Base-by-base conservation (phyloP, 1,140 invertebrate genomes). In the Conus betulinus region DNA sequence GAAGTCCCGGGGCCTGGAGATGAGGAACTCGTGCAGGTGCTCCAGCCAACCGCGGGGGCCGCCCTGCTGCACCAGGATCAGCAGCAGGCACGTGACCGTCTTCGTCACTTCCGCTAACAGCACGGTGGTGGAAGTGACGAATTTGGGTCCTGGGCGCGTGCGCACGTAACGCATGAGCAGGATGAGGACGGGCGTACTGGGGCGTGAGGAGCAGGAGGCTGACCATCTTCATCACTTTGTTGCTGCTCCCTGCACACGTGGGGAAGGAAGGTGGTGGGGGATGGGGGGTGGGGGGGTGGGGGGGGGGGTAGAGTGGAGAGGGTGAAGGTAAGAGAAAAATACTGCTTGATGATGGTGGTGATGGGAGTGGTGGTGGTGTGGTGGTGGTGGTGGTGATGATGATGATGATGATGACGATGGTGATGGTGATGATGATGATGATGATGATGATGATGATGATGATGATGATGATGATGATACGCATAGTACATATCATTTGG, bases 101-200 rank as follows among this genome's bases (percentile, higher is more conserved):
- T 99, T 99, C 0, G 98, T 96, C 25, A 99, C 91, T 96, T 99
- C 99, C 20, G 99, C 96, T 97, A 99, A 98, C 25, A 99, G 96
- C 13, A 99, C 99, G 92, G 99, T 99, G 97, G 98, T 98, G 1
- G 98, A 97, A 27, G 98, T 97, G n/a, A 99, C 96, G 93, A 99
- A 99, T 96, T 98, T 97, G 91, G 98, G 98, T 11, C 97, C 98
- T 81, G 97, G 94, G 91, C 98, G 96, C 5, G 97, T 99, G 27
- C 98, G 96, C 15, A 98, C 97, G 96, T 99, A 99, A 85, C 98
- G 97, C 98, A 99, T 99, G 94, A 98, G 98, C 71, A 99, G 96
- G 5, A 98, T 98, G 81, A 99, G 96, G 39, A 98, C 95, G 11
- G n/a, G 98, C 98, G 98, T 99, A 99, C 96, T 99, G 98, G 74